Base-by-base conservation (phyloP, 2,888 invertebrate genomes). In the Tortrix viridana region DNA sequence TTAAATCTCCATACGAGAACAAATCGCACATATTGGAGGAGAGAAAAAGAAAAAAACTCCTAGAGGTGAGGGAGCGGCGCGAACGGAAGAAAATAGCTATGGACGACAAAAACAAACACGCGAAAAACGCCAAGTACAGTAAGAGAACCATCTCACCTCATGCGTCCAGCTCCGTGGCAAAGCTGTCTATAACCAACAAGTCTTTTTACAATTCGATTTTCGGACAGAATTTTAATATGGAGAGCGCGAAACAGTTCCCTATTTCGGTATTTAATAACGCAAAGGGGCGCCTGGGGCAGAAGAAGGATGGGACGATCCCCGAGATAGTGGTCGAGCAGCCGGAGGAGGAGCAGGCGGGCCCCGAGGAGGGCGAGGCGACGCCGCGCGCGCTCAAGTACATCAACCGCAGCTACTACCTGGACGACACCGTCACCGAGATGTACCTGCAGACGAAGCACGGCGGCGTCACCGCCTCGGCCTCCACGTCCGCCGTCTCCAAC, bases 161-260 rank as follows among this genome's bases (percentile, higher is more conserved):
- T 66, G 70, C 86, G 1, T 82, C 87, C 1, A 89, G 73, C 63
- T 91, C 90, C 1, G 89, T 91, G 4, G 89, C 91, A 0, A 88
- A 86, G 69, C 69, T 92, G n/a, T 89, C 90, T 1, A 90, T 92
- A 55, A 86, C 87, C 1, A 91, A 91, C 69, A 92, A 90, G 69
- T 87, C 89, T 2, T 90, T 90, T 71, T 90, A 91, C 68, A 86
- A 88, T 69, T 90, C 89, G 7, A 90, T 92, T 67, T 92, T 88
- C 63, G 91, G 91, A 0, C 82, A 86, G 23, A 73, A 68, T 38
- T 14, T 67, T 14, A 74, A 77, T 26, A 46, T 66, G 6, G 76
- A 79, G 37, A 66, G 65, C 2, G 80, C 74, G 68, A 70, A 62
- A 20, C 50, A 43, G 44, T 48, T 18, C 19, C 14, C 49, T 47